Evolutionary conservation across 2,888 invertebrate species (phyloP), one percentile per base, ranked within the genome.

Genomic region (Mythimna albipuncta): DNA sequence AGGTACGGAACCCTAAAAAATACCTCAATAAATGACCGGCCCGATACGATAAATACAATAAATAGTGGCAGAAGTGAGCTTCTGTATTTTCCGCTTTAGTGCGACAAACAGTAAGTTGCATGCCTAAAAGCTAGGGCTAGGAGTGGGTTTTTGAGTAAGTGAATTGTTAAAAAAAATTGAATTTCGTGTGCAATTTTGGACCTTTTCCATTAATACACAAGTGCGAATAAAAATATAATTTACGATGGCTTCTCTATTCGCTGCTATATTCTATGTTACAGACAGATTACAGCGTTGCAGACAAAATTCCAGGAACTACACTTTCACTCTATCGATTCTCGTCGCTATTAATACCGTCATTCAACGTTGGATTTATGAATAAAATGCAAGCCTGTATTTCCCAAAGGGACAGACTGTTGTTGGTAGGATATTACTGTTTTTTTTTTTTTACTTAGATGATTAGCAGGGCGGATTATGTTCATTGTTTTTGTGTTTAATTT

Each of bases 251-350:
- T 58, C 35, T 57, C 35, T 19, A 35, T 9, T 52, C n/a, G 19
- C 54, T 41, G 6, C 41, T 1, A 1, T 13, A 3, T 13, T 38
- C 59, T 59, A 6, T 63, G 41, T n/a, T 52, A 7, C 21, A 16
- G 21, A 50, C 16, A n/a, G 55, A 54, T 32, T 32, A 55, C 41
- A 16, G 41, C 32, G n/a, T 19, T 21, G 26, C 50, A 62, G 77
- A 77, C 57, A 9, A 41, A 55, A 64, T 79, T 79, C 64, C 41
- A 11, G 73, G 50, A 44, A 75, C 10, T 6, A 10, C 26, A 21
- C 11, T 41, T 54, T 11, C 0, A 55, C 54, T 64, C 59, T 44
- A 78, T 72, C 13, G n/a, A 54, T 35, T 61, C 35, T 59, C 52
- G 5, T 0, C 19, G 16, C 16, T 78, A 47, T 62, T 41, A 61